Evolutionary conservation across 2,888 invertebrate species (phyloP).

Genomic region (Halictus ligatus): DNA sequence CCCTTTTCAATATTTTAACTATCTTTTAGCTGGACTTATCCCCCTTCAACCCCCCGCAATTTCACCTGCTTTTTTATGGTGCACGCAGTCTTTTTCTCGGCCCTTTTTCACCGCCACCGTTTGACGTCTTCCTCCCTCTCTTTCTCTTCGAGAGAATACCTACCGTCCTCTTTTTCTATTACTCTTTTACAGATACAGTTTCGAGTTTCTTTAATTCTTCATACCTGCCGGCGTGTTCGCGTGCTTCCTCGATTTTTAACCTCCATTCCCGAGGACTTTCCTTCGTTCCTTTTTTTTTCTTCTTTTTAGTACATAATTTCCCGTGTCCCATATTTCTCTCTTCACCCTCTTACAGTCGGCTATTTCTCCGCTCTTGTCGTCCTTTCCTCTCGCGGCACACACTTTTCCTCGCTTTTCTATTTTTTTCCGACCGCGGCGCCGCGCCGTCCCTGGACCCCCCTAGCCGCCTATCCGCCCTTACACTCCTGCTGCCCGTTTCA

Average conservation of each 20-base stretch:
- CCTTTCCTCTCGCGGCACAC: constrained; percentile 6
- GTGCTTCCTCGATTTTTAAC: constrained; percentile 40
- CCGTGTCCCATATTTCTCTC: constrained; percentile 50
- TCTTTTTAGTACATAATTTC: constrained; percentile 53
- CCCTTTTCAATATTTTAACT: constrained; percentile 28
- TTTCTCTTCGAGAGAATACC: background rate
- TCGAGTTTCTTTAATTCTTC: constrained; percentile 57
- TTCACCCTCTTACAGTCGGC: constrained; percentile 29
- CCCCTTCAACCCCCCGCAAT: background rate
- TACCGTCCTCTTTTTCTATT: constrained; percentile 6
- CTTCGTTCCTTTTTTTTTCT: constrained; percentile 17
- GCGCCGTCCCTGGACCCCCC: background rate
- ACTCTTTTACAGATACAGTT: constrained; percentile 32
- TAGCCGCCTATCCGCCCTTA: background rate
- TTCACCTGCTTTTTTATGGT: background rate
- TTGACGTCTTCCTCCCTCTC: too few relatives aligned
- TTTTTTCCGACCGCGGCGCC: background rate
- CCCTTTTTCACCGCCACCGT: too few relatives aligned
- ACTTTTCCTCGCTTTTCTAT: constrained; percentile 30
- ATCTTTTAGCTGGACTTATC: background rate
- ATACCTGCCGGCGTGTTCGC: constrained; percentile 43
- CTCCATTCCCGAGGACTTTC: background rate
- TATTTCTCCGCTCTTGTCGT: constrained; percentile 14
- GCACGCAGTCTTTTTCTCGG: background rate
- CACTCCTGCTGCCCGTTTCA: constrained; percentile 3